Percentiles rank a stretch among this genome's conserved stretches.
Evolutionary conservation across 2,797 vertebrate genomes (phyloP).

Genomic region (Lepus oiostolus): DNA sequence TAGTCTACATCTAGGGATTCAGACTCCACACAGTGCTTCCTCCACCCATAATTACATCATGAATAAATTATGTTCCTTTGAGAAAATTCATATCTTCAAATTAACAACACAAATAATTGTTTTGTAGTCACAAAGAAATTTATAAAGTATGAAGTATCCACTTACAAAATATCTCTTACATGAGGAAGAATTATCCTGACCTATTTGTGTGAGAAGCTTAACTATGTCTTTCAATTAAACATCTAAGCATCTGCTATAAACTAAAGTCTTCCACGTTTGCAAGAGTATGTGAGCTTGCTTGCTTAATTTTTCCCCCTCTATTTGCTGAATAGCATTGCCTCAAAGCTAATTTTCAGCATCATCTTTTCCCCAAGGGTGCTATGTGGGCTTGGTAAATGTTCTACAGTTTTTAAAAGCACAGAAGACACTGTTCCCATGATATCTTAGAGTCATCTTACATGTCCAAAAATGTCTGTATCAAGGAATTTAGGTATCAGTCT

Average conservation of each 20-base stretch:
- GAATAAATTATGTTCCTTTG: constrained; percentile 36
- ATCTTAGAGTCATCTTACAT: neutral
- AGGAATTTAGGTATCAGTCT: neutral
- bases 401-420: neutral
- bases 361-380: neutral
- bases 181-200: constrained; percentile 6
- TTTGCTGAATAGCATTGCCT: neutral
- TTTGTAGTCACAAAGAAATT: neutral
- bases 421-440: neutral
- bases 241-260: constrained; percentile 7
- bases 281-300: neutral
- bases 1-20: neutral
- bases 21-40: neutral
- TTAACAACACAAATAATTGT: constrained; percentile 38
- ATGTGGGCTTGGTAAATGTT: neutral
- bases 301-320: neutral
- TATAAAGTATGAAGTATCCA: constrained; percentile 1
- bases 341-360: neutral
- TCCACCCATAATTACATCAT: neutral
- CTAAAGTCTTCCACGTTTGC: neutral
- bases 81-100: constrained; percentile 16
- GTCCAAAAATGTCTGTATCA: neutral
- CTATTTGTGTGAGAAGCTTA: neutral
- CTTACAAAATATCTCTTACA: neutral
- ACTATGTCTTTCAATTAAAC: neutral